Evolutionary conservation across 1,140 invertebrate species (phyloP).

Genomic region (Drosophila pseudoananassae): DNA sequence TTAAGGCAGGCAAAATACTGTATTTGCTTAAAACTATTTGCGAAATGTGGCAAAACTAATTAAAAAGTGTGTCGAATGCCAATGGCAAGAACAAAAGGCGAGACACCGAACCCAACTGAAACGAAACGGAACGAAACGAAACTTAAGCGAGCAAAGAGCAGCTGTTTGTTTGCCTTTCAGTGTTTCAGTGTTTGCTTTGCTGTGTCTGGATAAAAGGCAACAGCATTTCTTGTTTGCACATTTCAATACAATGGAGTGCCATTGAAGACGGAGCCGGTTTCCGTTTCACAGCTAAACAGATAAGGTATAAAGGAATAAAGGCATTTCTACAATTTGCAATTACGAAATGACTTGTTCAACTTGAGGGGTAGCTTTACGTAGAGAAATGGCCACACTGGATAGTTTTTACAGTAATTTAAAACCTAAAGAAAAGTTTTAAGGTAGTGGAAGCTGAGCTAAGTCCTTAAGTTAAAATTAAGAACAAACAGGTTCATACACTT

Average conservation of each 20-base stretch:
- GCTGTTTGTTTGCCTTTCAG: constrained; percentile 36
- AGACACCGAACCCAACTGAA: constrained; percentile 42
- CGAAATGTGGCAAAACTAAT: constrained; percentile 79
- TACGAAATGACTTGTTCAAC: neutral
- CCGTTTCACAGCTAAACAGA: constrained; percentile 4
- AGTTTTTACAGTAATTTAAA: neutral
- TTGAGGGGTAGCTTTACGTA: neutral
- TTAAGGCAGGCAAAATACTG: constrained; percentile 60
- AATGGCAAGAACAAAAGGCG: constrained; percentile 76
- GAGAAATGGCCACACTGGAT: neutral
- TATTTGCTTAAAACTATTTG: constrained; percentile 77
- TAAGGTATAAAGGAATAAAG: constrained; percentile 10
- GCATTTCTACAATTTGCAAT: neutral
- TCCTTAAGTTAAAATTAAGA: too few relatives aligned
- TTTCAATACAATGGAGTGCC: constrained; percentile 45
- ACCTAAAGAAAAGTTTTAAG: too few relatives aligned
- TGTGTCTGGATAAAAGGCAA: constrained; percentile 41
- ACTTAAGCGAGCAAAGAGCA: constrained; percentile 33
- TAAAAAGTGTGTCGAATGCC: constrained; percentile 79
- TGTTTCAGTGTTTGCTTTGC: constrained; percentile 28
- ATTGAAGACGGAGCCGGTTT: constrained; percentile 11
- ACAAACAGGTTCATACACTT: neutral
- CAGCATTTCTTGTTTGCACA: constrained; percentile 68
- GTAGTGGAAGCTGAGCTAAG: too few relatives aligned
- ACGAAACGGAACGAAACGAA: constrained; percentile 12